Evolutionary conservation across 2,888 invertebrate species (phyloP), one percentile per base, ranked within the genome.

Genomic region (Bedellia somnulentella): DNA sequence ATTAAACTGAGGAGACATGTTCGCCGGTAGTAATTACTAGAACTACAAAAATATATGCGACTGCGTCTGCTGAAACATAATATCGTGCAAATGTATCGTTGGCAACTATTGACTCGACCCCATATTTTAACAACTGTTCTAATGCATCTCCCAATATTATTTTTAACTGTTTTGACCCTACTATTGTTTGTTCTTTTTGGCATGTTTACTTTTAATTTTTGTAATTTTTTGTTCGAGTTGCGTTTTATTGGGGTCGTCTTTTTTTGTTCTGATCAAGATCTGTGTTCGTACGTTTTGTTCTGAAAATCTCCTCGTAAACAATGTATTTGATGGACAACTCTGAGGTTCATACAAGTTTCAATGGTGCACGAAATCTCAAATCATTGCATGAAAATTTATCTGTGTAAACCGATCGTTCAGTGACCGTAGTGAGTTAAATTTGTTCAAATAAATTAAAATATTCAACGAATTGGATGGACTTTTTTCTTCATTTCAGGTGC

Each of bases 401-500:
- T 75, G 75, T 75, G 75, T 59, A 46, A 44, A 41, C 32, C 35
- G 37, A 35, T 34, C 44, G 35, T 51, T 34, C 42, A 42, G 37
- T 39, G 41, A 39, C 42, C 18, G 9, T 18, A 5, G 18, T 6
- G 9, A 18, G 5, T 18, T 5, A 6, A 6, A 6, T 18, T 9
- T 9, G 18, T 6, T 18, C 9, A 18, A 6, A 9, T 6, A 18
- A 18, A 6, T 18, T 6, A 71, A 64, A 52, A 78, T 76, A 77
- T 80, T 80, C 76, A 79, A 79, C 76, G 76, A 78, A 77, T 77
- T 78, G 78, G 78, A 77, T 77, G 67, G 77, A 71, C 77, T 80
- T 80, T 73, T 81, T 82, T 80, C 82, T 81, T 82, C 71, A 71
- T 82, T 82, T 78, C 82, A 82, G 82, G 82, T 82, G 82, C 80